Evolutionary conservation across 2,797 vertebrate species (phyloP).

Genomic region (Euthynnus affinis): DNA sequence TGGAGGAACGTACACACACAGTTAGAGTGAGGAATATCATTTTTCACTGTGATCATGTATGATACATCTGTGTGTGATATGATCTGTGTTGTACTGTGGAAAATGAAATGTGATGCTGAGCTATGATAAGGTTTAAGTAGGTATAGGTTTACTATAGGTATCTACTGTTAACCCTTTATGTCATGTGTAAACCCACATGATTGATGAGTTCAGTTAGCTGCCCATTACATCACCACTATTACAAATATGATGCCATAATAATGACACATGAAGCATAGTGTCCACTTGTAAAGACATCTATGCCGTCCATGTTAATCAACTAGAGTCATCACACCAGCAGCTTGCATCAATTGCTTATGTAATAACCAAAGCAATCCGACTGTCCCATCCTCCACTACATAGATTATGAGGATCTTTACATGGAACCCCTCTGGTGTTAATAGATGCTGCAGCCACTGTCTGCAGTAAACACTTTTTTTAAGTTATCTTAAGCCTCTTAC

Average conservation of each 20-base stretch:
- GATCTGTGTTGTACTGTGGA: too few species aligned
- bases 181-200: slow-evolving; percentile 9
- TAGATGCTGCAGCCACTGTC: slow-evolving; percentile 9
- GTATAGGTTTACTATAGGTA: neutral
- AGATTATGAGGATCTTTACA: neutral
- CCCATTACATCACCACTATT: slow-evolving; percentile 1
- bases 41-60: neutral
- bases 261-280: neutral
- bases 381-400: neutral
- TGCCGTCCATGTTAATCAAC: neutral
- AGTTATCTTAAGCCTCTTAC: neutral
- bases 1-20: neutral
- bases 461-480: slow-evolving; percentile 10
- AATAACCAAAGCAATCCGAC: slow-evolving; percentile 5
- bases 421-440: slow-evolving; percentile 18
- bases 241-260: neutral
- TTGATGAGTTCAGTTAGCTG: neutral
- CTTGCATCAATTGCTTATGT: slow-evolving; percentile 7
- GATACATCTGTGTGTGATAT: too few species aligned
- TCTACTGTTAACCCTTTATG: too few species aligned
- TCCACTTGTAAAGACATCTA: slow-evolving; percentile 2
- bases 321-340: slow-evolving; percentile 18
- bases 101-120: neutral
- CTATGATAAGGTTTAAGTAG: neutral
- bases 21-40: neutral